Evolutionary conservation across 2,113 vertebrate genomes (phyloP).

Genomic region (Solea solea): DNA sequence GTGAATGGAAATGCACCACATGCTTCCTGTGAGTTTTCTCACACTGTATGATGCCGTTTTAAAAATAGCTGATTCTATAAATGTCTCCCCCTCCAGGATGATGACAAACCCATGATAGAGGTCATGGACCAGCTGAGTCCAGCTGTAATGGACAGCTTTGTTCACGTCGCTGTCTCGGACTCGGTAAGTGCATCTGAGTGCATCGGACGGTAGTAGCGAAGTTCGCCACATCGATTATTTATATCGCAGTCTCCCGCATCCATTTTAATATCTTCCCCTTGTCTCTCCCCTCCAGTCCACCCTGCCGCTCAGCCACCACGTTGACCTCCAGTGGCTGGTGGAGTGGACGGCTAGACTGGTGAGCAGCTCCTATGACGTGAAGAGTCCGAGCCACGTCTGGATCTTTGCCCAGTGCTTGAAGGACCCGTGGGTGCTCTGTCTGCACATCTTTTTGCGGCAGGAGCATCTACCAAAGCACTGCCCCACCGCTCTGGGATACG

Average conservation of each 20-base stretch:
- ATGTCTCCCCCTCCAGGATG: slow-evolving; percentile 83
- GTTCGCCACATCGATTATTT: background rate
- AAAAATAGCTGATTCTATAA: slow-evolving; percentile 61
- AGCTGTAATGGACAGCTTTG: slow-evolving; percentile 95
- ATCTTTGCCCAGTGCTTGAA: slow-evolving; percentile 96
- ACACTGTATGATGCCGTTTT: slow-evolving; percentile 41
- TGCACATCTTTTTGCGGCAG: slow-evolving; percentile 96
- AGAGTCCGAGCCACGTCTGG: slow-evolving; percentile 98
- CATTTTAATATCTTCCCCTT: background rate
- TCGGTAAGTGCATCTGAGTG: slow-evolving; percentile 83
- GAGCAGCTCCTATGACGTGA: slow-evolving; percentile 96
- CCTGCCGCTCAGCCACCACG: slow-evolving; percentile 88
- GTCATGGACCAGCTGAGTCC: slow-evolving; percentile 98
- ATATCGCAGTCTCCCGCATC: background rate
- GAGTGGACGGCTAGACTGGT: slow-evolving; percentile 96
- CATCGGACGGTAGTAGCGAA: background rate
- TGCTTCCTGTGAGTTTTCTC: slow-evolving; percentile 23
- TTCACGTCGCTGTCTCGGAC: slow-evolving; percentile 95
- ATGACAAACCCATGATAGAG: slow-evolving; percentile 98
- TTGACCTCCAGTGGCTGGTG: slow-evolving; percentile 97
- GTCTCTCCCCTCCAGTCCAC: slow-evolving; percentile 79
- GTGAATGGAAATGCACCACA: slow-evolving; percentile 26
- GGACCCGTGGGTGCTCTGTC: slow-evolving; percentile 97
- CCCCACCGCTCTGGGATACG: slow-evolving; percentile 94
- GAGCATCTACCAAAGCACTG: slow-evolving; percentile 98